A percentile compares a stretch with the other conserved stretches of the same genome.
These are phyloP conservation scores for Corythaixoides concolor DNA, from an alignment of 2,113 vertebrate genomes.

Conservation along the genomic window DNA sequence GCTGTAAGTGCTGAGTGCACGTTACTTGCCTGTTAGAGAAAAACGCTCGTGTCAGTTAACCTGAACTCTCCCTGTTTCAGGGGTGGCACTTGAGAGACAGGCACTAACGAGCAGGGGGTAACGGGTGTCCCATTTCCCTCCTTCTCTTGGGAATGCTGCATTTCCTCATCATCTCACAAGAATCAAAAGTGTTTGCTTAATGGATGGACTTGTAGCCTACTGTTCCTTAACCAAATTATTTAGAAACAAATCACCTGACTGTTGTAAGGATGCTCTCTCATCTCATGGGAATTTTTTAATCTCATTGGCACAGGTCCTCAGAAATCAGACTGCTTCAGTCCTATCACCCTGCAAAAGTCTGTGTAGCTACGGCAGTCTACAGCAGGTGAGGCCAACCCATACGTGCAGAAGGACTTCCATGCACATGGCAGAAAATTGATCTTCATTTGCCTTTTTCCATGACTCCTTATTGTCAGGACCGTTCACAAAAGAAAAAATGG, in stretches of 20 bases:
- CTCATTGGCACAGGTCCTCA: background rate
- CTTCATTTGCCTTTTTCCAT: background rate
- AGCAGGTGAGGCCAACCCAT: background rate
- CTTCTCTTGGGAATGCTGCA: background rate
- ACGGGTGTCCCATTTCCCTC: fast-evolving
- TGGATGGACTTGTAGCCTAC: background rate
- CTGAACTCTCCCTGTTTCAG: background rate
- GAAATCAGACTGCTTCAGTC: background rate
- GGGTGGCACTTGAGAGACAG: background rate
- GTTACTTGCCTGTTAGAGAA: background rate
- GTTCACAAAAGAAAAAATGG: background rate
- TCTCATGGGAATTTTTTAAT: background rate
- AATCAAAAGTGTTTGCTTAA: background rate
- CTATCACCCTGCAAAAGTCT: background rate
- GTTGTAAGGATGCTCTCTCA: background rate
- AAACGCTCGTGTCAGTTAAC: background rate
- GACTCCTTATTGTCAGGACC: background rate
- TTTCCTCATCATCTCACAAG: background rate
- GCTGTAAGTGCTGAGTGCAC: background rate
- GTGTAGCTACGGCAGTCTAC: background rate
- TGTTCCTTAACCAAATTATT: background rate
- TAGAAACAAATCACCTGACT: background rate
- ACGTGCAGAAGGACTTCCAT: background rate
- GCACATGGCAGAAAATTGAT: background rate
- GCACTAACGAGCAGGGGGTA: fast-evolving